Conservation (phyloP, 2,113 vertebrate species). For the Erinaceus europaeus region DNA sequence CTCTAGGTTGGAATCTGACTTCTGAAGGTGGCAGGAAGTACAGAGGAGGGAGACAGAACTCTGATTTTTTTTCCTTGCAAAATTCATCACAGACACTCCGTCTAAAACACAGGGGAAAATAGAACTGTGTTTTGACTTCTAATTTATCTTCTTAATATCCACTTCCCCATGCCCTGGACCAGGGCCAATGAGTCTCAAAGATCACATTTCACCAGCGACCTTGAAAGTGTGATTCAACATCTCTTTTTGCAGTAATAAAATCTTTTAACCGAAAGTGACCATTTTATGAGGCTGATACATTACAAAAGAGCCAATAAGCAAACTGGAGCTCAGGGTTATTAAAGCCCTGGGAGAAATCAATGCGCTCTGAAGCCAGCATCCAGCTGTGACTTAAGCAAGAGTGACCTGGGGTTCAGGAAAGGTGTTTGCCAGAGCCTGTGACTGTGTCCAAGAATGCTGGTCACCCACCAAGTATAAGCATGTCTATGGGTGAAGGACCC, state of each 20-base stretch:
- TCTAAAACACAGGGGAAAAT: constrained; percentile 56
- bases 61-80: constrained; percentile 13
- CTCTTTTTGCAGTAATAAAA: constrained; percentile 77
- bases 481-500: neutral
- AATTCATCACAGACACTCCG: constrained; percentile 65
- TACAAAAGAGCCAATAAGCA: constrained; percentile 46
- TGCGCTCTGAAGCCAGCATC: constrained; percentile 24
- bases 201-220: constrained; percentile 78
- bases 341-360: constrained; percentile 63
- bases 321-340: constrained; percentile 47
- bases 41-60: neutral
- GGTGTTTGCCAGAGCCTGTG: constrained; percentile 8
- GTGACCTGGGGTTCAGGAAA: constrained; percentile 29
- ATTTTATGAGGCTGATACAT: constrained; percentile 60
- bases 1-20: neutral
- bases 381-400: constrained; percentile 46
- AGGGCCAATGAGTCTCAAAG: constrained; percentile 75
- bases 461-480: neutral
- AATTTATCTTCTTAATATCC: constrained; percentile 69
- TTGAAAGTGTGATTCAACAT: constrained; percentile 75
- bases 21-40: constrained; percentile 30
- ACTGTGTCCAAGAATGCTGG: neutral
- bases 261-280: constrained; percentile 74
- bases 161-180: constrained; percentile 39
- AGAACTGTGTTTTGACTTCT: constrained; percentile 68